phyloP scores from a whole-genome alignment of 2,113 vertebrate genomes.

The Crotalus helleri region DNA sequence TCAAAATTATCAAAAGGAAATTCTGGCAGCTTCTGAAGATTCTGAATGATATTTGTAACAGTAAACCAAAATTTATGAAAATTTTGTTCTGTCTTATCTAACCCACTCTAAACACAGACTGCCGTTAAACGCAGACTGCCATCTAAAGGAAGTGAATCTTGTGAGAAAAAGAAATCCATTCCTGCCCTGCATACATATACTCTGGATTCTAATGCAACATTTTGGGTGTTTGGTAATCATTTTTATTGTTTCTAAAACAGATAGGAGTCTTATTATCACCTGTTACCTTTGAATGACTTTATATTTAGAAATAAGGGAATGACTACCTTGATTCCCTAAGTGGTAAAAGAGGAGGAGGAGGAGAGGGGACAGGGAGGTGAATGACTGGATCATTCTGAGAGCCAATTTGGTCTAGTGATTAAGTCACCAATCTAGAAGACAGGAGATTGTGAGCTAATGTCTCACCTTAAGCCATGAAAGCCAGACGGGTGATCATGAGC shows the following conservation, averaged over 20 bases:
- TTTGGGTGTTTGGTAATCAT: neutral
- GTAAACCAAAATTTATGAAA: neutral
- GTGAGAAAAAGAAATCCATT: neutral
- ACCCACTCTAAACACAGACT: neutral
- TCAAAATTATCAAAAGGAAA: neutral
- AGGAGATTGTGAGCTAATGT: neutral
- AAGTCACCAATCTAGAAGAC: neutral
- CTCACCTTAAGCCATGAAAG: neutral
- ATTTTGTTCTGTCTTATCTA: neutral
- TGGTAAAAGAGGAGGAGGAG: too few species aligned
- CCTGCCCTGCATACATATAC: neutral
- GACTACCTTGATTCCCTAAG: neutral
- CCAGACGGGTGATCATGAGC: neutral
- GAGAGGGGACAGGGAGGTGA: neutral
- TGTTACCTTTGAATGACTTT: neutral
- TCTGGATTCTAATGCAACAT: neutral
- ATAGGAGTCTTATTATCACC: neutral
- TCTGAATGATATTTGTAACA: neutral
- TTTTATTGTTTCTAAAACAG: neutral
- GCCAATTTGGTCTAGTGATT: neutral
- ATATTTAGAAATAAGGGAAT: neutral
- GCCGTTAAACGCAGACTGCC: neutral
- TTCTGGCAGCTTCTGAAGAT: neutral
- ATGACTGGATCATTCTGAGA: neutral
- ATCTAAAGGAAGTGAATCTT: neutral